Conservation (phyloP, 2,797 vertebrate genomes). For the Echiichthys vipera region DNA sequence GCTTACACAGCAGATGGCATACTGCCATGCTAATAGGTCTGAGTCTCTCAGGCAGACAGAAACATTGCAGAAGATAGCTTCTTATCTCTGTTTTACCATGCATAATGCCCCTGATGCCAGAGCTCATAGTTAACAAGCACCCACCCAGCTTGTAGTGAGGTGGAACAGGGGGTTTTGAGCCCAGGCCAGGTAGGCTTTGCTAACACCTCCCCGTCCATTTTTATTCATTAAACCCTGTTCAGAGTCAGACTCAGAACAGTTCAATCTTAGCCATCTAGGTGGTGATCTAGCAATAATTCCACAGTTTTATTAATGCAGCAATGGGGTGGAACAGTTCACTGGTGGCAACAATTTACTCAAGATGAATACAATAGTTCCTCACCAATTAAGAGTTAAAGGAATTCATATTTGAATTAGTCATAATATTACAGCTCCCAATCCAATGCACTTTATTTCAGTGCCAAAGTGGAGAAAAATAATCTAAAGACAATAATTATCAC, state of each 20-base stretch:
- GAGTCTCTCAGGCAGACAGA: constrained; percentile 53
- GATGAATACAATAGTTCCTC: neutral
- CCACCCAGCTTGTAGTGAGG: constrained; percentile 48
- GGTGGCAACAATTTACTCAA: neutral
- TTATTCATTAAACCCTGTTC: constrained; percentile 23
- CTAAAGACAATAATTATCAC: constrained; percentile 38
- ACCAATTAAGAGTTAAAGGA: neutral
- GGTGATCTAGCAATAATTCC: neutral
- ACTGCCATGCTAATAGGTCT: constrained; percentile 64
- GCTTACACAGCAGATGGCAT: constrained; percentile 72
- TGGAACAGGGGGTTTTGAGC: constrained; percentile 41
- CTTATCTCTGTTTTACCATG: constrained; percentile 57
- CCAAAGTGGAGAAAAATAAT: constrained; percentile 7
- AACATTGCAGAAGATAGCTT: constrained; percentile 55
- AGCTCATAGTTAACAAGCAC: constrained; percentile 66
- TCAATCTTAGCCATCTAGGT: constrained; percentile 2
- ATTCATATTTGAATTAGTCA: constrained; percentile 15
- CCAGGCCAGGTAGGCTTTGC: constrained; percentile 40
- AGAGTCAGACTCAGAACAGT: neutral
- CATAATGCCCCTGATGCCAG: constrained; percentile 47
- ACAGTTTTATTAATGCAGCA: neutral
- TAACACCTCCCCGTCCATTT: constrained; percentile 17
- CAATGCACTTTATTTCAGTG: constrained; percentile 32
- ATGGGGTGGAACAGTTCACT: neutral
- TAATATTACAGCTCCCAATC: constrained; percentile 15